Evolutionary conservation across 2,888 invertebrate species (phyloP), one percentile per base, ranked within the genome.

Genomic region (Eudasyphora cyanicolor): DNA sequence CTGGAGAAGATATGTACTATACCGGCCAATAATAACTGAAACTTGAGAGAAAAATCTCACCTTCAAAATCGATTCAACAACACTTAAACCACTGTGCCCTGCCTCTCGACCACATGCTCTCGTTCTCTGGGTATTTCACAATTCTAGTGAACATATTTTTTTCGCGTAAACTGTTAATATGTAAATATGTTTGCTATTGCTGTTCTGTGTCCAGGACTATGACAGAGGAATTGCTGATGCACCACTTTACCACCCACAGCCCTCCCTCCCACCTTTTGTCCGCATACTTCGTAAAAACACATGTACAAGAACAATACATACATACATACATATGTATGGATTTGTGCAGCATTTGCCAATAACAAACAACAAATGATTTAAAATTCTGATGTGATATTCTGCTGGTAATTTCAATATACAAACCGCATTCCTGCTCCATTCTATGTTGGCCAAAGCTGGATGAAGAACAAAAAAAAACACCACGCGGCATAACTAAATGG

Each of bases 361-460:
- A 80, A 70, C 75, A 78, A 82, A 79, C 73, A 71, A 76, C 79
- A 77, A 87, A 87, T 89, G 85, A 87, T 89, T 89, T 88, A 84
- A 88, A 89, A 88, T 89, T 88, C 89, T 86, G 85, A 79, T 86
- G 78, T 60, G 77, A 83, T 87, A 87, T 88, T 86, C 85, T 86
- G 84, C 78, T 84, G 67, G 77, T 74, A 74, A 73, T 82, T 77
- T 82, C 69, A 74, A 77, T 78, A 77, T 67, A 71, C 60, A 60
- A 45, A 70, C 60, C 67, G 51, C 49, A 64, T 49, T 60, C 29
- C 60, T n/a, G 57, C 45, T 38, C 24, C 42, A 64, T n/a, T n/a
- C n/a, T n/a, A n/a, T n/a, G n/a, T n/a, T n/a, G n/a, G n/a, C n/a
- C n/a, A n/a, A n/a, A n/a, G n/a, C n/a, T n/a, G n/a, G n/a, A n/a